Conservation (phyloP, 2,797 vertebrate genomes). For the Odontamblyopus lacepedii region DNA sequence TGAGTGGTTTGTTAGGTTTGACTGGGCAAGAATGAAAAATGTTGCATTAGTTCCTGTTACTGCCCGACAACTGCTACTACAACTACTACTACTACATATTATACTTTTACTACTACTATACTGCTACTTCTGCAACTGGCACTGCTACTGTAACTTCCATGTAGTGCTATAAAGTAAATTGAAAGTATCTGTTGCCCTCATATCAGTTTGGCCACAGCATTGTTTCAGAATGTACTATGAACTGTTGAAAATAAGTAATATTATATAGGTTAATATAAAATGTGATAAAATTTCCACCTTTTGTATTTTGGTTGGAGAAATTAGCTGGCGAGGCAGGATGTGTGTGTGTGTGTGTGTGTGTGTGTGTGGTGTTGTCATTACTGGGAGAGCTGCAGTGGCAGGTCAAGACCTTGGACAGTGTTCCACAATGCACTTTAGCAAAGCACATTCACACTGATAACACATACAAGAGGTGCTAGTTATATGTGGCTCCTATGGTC, state of each 20-base stretch:
- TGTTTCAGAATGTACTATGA: background rate
- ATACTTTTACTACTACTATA: background rate
- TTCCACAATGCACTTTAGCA: background rate
- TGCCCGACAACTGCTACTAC: no score
- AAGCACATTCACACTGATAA: background rate
- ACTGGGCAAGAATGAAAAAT: no score
- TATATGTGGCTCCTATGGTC: background rate
- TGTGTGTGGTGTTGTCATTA: background rate
- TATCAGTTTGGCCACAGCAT: background rate
- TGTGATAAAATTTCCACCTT: no score
- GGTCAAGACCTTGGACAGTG: conserved; percentile 17
- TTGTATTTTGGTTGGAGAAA: background rate
- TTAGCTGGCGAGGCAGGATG: background rate
- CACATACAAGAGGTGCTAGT: background rate
- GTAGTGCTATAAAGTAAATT: no score
- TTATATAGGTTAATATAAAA: no score
- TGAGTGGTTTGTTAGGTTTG: no score
- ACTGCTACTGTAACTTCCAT: no score
- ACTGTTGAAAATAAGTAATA: background rate
- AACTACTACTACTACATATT: background rate
- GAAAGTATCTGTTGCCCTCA: no score
- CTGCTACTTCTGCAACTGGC: background rate
- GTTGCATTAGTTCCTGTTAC: no score
- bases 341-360: no score
- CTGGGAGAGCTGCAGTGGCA: background rate